Conservation (phyloP, 2,888 invertebrate species). For the Caenorhabditis panamensis region DNA sequence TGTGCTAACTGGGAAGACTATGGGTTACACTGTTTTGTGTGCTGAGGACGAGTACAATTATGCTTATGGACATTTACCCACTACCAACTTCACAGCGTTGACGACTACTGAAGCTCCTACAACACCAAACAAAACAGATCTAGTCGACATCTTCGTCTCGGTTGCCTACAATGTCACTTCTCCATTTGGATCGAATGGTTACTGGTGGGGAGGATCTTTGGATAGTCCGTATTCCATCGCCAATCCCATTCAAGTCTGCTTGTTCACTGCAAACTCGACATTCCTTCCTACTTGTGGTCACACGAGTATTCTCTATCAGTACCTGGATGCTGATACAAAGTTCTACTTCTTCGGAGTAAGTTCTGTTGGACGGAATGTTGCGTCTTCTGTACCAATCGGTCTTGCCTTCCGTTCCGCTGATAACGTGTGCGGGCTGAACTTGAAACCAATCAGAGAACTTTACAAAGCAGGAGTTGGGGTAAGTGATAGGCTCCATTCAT, state of each 20-base stretch:
- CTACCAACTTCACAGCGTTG: neutral
- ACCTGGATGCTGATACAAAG: neutral
- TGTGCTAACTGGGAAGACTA: slow-evolving; percentile 3
- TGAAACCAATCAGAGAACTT: slow-evolving; percentile 23
- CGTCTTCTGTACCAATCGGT: neutral
- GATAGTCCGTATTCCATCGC: neutral
- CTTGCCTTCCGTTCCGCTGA: slow-evolving; percentile 2
- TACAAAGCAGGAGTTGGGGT: slow-evolving; percentile 31
- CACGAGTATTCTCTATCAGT: slow-evolving; percentile 4
- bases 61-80: too few species aligned
- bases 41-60: neutral
- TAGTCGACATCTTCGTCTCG: slow-evolving; percentile 4
- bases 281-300: slow-evolving; percentile 14
- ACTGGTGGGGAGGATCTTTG: neutral
- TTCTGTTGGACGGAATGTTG: neutral
- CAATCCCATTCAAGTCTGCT: slow-evolving; percentile 1
- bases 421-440: slow-evolving; percentile 15
- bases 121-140: neutral
- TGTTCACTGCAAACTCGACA: slow-evolving; percentile 19
- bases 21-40: slow-evolving; percentile 17
- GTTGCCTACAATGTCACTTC: neutral
- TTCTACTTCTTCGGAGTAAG: slow-evolving; percentile 18
- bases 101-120: neutral
- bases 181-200: slow-evolving; percentile 9
- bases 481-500: too few species aligned